Conservation (phyloP, 2,888 invertebrate species). For the Heliconius cydno region DNA sequence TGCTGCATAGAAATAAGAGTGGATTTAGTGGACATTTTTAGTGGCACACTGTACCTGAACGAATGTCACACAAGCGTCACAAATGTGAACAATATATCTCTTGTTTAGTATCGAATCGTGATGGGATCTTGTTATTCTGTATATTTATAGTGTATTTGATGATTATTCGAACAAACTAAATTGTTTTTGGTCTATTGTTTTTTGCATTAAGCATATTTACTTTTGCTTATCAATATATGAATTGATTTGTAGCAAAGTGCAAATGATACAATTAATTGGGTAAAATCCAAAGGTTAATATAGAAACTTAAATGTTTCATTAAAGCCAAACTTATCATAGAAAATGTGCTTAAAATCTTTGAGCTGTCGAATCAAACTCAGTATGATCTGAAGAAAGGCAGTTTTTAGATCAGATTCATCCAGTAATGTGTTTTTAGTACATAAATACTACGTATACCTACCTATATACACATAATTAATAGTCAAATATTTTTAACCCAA, state of each 20-base stretch:
- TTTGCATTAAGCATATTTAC: not conserved
- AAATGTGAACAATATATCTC: conserved; percentile 48
- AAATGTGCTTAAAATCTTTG: too few relatives aligned
- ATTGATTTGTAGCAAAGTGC: not conserved
- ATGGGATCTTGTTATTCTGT: conserved; percentile 15
- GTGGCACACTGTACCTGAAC: conserved; percentile 37
- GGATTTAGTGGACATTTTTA: conserved; percentile 29
- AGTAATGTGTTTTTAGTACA: too few relatives aligned
- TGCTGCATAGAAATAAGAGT: conserved; percentile 17
- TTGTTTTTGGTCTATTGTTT: not conserved
- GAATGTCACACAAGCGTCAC: conserved; percentile 48
- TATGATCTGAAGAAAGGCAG: too few relatives aligned
- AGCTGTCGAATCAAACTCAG: too few relatives aligned
- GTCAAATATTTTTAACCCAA: too few relatives aligned
- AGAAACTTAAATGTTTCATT: too few relatives aligned
- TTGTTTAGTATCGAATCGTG: conserved; percentile 34
- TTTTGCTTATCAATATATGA: not conserved
- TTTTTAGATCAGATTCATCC: too few relatives aligned
- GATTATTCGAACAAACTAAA: not conserved
- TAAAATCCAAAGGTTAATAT: too few relatives aligned
- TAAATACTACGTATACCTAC: too few relatives aligned
- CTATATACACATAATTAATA: too few relatives aligned
- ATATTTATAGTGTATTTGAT: conserved; percentile 4
- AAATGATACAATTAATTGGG: too few relatives aligned
- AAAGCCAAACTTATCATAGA: too few relatives aligned